Base-by-base conservation (phyloP, 2,888 invertebrate species). In the Papilio gigon region DNA sequence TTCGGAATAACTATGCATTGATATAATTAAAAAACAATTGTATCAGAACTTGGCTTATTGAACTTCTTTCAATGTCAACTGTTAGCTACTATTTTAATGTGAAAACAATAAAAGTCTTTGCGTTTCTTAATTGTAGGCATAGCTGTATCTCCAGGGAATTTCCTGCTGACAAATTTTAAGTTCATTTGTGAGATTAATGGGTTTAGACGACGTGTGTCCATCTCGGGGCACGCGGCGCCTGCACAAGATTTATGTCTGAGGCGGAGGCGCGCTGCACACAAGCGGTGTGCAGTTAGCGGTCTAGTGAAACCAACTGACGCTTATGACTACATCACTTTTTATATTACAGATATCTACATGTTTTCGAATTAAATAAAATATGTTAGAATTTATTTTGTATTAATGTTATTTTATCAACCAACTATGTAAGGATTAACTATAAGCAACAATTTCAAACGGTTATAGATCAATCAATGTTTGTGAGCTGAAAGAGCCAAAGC, bases 171-270 rank as follows among this genome's bases (percentile, higher is more conserved):
- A 59, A 59, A 68, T 68, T 40, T 59, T 47, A 59, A 40, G 59
- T 68, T 68, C 64, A 64, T 68, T 60, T 60, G 59, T 64, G 40
- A 68, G 68, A 68, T 68, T 64, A 64, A 68, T 64, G 68, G 27
- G 30, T 14, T 56, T 42, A 68, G 68, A 53, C 61, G 67, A 67
- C 68, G 64, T 64, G 59, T 64, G 64, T 68, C 68, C 64, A 60
- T 68, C 68, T 68, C 47, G 64, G 40, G 40, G 59, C 64, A 68
- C 17, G 59, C 59, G 64, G 59, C 47, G 68, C 59, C 37, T 64
- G 59, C 50, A 60, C 59, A 68, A 68, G 68, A 68, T 68, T 68
- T 68, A 68, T 68, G 68, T 63, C 27, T 37, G 59, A 64, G 37
- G 33, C 37, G 33, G 56, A 67, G 58, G 44, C 44, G 27, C 20